phyloP scores from a whole-genome alignment of 2,113 vertebrate species.

The Callospermophilus lateralis region DNA sequence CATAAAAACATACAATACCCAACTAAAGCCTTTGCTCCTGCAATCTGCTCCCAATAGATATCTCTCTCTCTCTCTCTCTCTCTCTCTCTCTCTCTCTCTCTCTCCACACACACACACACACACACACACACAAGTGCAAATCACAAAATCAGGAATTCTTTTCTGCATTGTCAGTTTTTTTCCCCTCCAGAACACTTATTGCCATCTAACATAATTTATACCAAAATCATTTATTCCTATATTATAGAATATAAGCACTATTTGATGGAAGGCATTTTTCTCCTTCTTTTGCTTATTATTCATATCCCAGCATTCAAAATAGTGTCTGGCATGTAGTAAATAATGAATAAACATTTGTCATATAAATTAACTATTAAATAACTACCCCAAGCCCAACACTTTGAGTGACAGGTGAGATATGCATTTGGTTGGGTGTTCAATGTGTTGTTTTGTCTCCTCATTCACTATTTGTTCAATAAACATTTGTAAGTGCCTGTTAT shows the following conservation, averaged over 20 bases:
- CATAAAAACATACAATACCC: neutral
- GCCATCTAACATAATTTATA: neutral
- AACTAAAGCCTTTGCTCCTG: neutral
- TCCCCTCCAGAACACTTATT: neutral
- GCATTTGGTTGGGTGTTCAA: neutral
- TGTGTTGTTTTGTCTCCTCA: neutral
- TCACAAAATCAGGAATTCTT: neutral
- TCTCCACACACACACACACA: neutral
- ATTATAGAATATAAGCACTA: neutral
- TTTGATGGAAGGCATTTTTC: neutral
- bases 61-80: neutral
- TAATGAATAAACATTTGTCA: conserved; percentile 3
- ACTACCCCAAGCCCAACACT: neutral
- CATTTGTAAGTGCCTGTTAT: neutral
- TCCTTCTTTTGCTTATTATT: neutral
- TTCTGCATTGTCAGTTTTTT: neutral
- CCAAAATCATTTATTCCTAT: neutral
- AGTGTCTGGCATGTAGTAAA: neutral
- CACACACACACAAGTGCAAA: neutral
- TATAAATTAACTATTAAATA: neutral
- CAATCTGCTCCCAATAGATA: neutral
- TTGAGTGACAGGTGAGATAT: neutral
- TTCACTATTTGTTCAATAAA: neutral
- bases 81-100: neutral
- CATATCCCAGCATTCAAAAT: neutral